Conservation (phyloP, 2,113 vertebrate species). For the Pardalotus punctatus region DNA sequence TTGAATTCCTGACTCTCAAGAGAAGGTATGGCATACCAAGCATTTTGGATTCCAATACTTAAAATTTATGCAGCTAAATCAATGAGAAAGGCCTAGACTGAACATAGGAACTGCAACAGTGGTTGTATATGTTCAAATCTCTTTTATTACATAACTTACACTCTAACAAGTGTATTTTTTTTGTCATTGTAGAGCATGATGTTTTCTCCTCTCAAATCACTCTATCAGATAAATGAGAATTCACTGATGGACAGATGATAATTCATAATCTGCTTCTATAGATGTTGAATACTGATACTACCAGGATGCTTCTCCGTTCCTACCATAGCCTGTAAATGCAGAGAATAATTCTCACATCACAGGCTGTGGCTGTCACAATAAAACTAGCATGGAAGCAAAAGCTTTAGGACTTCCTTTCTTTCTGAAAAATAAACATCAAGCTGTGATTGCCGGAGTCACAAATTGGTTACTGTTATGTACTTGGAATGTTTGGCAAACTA, state of each 20-base stretch:
- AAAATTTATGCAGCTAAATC: background rate
- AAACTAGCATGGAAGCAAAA: background rate
- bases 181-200: background rate
- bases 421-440: background rate
- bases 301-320: background rate
- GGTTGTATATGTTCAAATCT: background rate
- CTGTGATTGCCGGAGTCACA: background rate
- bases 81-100: background rate
- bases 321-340: background rate
- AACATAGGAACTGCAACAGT: background rate
- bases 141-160: background rate
- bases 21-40: background rate
- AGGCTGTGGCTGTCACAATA: background rate
- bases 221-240: background rate
- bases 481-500: background rate
- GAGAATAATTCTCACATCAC: background rate
- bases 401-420: background rate
- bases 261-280: background rate
- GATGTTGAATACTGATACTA: background rate
- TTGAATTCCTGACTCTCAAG: background rate
- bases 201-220: background rate
- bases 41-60: background rate
- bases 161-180: background rate
- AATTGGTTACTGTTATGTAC: background rate
- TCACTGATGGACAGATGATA: background rate